Percentiles rank a stretch among this genome's conserved stretches.
These are phyloP conservation scores for Apteryx owenii DNA, from an alignment of 2,113 vertebrate genomes.

Conservation along the genomic window DNA sequence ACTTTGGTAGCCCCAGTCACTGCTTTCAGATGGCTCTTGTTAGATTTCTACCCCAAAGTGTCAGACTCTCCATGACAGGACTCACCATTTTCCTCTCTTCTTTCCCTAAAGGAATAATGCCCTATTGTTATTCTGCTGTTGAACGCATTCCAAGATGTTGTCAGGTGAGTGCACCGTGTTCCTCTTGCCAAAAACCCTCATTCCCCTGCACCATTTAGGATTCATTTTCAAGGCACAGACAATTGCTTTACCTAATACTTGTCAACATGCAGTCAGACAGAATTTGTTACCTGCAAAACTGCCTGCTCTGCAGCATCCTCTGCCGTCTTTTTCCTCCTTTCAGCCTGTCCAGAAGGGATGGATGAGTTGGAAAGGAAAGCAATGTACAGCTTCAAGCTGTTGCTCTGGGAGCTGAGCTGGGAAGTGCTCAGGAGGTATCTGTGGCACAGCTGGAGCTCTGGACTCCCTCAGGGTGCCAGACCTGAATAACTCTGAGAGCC, in stretches of 20 bases:
- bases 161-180: not conserved
- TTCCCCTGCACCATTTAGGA: not conserved
- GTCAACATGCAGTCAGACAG: not conserved
- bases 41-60: not conserved
- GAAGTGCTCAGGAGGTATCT: not conserved
- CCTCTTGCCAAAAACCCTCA: not conserved
- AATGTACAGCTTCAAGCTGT: not conserved
- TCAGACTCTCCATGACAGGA: not conserved
- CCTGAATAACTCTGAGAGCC: not conserved
- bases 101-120: not conserved
- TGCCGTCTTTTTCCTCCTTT: not conserved
- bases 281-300: conserved; percentile 6
- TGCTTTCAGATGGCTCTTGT: not conserved
- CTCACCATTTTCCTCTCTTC: not conserved
- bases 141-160: not conserved
- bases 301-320: not conserved
- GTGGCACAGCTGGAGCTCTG: not conserved
- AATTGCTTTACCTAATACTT: conserved; percentile 7
- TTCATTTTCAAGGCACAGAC: conserved; percentile 9
- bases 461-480: not conserved
- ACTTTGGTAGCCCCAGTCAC: not conserved
- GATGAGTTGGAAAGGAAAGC: not conserved
- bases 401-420: not conserved
- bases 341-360: not conserved
- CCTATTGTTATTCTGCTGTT: not conserved